Base-by-base conservation (phyloP, 2,113 vertebrate species). In the Alligator mississippiensis region DNA sequence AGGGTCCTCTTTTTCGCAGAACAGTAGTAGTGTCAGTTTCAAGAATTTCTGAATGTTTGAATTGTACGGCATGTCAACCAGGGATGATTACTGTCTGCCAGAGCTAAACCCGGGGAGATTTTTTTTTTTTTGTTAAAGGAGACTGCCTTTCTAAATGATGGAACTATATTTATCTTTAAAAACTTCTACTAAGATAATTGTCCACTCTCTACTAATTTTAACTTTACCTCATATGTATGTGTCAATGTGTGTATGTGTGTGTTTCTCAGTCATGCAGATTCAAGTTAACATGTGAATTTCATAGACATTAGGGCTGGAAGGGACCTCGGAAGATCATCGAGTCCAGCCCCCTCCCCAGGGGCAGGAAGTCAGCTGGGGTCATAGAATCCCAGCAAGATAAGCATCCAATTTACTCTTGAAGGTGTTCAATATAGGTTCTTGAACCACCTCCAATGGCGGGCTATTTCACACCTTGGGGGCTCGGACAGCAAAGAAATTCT, bases 1-100 rank as follows among this genome's bases (percentile, higher is more conserved):
- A 95, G 96, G 93, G 97, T 78, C 88, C 86, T 94, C 92, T 89
- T 97, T 93, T 95, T 83, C 94, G 91, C 92, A 88, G 90, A 19
- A 55, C 28, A 11, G 86, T 89, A 91, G 57, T 1, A 91, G 89
- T 62, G 91, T 17, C 63, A 63, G 86, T 95, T 95, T 97, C 95
- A 87, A 94, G 92, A 95, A 88, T 84, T 87, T 54, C 92, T 81
- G 47, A 34, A 85, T 27, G 24, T 81, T 89, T 75, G 76, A 94
- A 90, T 19, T 87, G 90, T 27, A 3, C 0, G 80, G 60, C 83
- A 84, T 24, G 85, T 74, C 96, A 96, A 68, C 76, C 77, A 93
- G 94, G 85, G 93, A 90, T 19, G 9, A 89, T 77, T 95, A 84
- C 85, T 86, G 75, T 70, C 89, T 92, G 89, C 72, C 80, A 86